Evolutionary conservation across 2,113 vertebrate species (phyloP).

Genomic region (Agelaius phoeniceus): DNA sequence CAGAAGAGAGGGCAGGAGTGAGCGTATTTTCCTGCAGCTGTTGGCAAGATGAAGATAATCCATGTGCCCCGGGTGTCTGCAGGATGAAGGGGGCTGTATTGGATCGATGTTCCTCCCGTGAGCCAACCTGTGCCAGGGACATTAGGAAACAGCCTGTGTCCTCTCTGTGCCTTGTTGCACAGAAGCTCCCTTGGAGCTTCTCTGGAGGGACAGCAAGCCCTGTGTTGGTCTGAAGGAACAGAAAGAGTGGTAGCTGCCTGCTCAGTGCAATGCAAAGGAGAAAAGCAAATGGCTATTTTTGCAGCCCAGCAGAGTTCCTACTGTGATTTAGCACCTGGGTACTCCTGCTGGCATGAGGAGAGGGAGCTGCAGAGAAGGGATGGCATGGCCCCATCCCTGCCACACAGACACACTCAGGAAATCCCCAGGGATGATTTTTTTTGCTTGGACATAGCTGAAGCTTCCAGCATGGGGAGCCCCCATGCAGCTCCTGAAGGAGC

Average conservation of each 20-base stretch:
- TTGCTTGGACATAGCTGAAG: neutral
- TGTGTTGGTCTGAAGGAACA: fast-evolving
- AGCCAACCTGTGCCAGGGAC: neutral
- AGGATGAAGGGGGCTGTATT: neutral
- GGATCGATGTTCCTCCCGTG: fast-evolving
- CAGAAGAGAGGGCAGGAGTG: neutral
- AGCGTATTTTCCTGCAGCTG: neutral
- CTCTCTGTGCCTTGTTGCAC: neutral
- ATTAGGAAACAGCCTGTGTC: neutral
- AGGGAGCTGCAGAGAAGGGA: neutral
- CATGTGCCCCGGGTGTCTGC: fast-evolving
- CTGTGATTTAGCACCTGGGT: fast-evolving
- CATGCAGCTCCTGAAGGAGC: neutral
- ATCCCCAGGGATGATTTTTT: fast-evolving
- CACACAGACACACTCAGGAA: fast-evolving
- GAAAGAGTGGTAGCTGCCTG: neutral
- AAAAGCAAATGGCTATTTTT: neutral
- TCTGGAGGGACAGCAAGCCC: fast-evolving
- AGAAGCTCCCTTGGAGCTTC: neutral
- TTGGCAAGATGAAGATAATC: neutral
- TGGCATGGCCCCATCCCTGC: neutral
- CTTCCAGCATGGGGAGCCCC: neutral
- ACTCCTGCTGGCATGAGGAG: fast-evolving
- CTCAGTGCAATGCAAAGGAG: neutral
- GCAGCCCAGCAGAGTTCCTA: fast-evolving